Conservation (phyloP, 2,113 vertebrate genomes). For the Rousettus leschenaultii region DNA sequence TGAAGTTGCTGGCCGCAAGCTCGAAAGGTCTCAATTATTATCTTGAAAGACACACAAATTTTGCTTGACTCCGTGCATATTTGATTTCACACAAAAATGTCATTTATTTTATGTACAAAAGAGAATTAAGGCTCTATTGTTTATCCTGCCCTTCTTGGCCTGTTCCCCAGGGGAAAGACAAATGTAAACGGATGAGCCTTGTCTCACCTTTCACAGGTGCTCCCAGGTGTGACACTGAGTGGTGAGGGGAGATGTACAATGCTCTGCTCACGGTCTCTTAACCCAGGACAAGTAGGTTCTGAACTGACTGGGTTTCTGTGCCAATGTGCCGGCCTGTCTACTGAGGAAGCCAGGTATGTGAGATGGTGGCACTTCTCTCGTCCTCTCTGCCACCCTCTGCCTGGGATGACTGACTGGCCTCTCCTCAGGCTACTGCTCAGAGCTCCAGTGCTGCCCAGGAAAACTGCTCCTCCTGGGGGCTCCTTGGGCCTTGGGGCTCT, state of each 20-base stretch:
- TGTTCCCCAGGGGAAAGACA: neutral
- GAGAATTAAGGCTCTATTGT: neutral
- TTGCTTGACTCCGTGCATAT: neutral
- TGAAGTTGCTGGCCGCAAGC: neutral
- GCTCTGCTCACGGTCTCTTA: neutral
- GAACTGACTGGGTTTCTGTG: neutral
- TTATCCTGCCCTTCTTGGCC: neutral
- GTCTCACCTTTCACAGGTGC: neutral
- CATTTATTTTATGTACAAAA: neutral
- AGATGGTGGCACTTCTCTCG: neutral
- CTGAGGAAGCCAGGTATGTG: neutral
- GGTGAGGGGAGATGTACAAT: rapidly evolving
- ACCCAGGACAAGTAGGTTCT: neutral
- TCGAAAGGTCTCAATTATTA: neutral
- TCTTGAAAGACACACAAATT: neutral
- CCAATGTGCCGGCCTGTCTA: neutral
- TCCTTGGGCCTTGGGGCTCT: neutral
- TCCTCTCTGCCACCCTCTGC: neutral
- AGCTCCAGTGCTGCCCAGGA: neutral
- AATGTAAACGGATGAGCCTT: neutral
- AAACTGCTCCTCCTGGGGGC: neutral
- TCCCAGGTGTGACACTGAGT: neutral
- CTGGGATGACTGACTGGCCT: neutral
- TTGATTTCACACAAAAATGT: neutral
- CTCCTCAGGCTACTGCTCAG: neutral